Conservation (phyloP, 2,113 vertebrate species). For the Sialia sialis region DNA sequence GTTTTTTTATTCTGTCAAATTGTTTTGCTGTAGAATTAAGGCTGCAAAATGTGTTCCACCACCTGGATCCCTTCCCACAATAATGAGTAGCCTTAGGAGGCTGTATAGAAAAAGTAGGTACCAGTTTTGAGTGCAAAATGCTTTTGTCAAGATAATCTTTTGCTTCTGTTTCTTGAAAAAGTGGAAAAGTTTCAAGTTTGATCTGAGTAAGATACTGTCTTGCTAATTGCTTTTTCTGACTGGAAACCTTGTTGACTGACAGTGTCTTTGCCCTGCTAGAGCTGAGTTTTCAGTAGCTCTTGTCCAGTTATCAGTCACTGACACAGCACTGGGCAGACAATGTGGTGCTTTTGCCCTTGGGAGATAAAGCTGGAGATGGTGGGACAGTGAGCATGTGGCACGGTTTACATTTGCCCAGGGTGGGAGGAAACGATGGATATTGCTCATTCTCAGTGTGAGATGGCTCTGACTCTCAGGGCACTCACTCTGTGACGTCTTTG, state of each 20-base stretch:
- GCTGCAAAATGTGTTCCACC: not conserved
- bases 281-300: not conserved
- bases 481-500: not conserved
- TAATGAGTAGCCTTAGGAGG: not conserved
- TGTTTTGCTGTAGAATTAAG: not conserved
- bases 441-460: not conserved
- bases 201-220: not conserved
- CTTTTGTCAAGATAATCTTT: not conserved
- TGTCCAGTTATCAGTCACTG: rapidly evolving
- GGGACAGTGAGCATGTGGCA: not conserved
- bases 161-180: not conserved
- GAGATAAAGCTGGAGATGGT: not conserved
- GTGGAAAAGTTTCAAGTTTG: not conserved
- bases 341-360: not conserved
- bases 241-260: not conserved
- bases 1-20: not conserved
- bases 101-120: not conserved
- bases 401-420: not conserved
- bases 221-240: not conserved
- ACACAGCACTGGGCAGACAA: not conserved
- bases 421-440: not conserved
- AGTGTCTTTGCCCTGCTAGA: not conserved
- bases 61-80: not conserved
- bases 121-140: not conserved
- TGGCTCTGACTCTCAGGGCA: not conserved